A percentile compares a stretch with the other conserved stretches of the same genome.
phyloP scores from a whole-genome alignment of 2,888 invertebrate species.

The Gortyna flavago region DNA sequence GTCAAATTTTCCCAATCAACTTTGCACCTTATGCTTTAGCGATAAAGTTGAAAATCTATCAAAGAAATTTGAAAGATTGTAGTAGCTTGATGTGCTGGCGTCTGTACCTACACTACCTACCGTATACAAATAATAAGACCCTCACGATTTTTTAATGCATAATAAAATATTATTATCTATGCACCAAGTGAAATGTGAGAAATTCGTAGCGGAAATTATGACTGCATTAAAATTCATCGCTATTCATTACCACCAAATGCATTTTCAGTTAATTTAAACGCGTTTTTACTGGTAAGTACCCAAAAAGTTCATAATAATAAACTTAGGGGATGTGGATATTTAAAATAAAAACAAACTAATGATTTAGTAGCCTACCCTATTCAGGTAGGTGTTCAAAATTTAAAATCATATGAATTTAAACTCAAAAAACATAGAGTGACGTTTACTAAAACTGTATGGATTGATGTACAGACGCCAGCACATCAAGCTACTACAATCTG shows the following conservation, averaged over 20 bases:
- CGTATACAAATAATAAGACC: background rate
- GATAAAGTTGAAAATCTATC: too few relatives aligned
- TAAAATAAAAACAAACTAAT: background rate
- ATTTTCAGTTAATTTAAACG: background rate
- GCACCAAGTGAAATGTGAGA: background rate
- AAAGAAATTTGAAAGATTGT: too few relatives aligned
- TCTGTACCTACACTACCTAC: background rate
- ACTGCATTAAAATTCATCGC: background rate
- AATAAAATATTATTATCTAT: too few relatives aligned
- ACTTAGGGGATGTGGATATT: background rate
- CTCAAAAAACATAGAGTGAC: background rate
- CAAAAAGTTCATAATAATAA: background rate
- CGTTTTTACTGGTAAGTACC: background rate
- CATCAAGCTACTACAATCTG: too few relatives aligned
- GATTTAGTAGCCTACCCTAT: background rate
- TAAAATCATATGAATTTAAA: background rate
- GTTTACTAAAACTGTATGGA: background rate
- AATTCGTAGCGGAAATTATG: background rate
- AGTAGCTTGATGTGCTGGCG: too few relatives aligned
- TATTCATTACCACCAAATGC: background rate
- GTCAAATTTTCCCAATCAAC: too few relatives aligned
- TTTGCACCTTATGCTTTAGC: too few relatives aligned
- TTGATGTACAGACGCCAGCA: too few relatives aligned
- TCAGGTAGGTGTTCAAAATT: background rate
- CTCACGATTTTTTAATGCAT: background rate